phyloP scores from a whole-genome alignment of 1,140 invertebrate species.

The Zaprionus lachaisei region DNA sequence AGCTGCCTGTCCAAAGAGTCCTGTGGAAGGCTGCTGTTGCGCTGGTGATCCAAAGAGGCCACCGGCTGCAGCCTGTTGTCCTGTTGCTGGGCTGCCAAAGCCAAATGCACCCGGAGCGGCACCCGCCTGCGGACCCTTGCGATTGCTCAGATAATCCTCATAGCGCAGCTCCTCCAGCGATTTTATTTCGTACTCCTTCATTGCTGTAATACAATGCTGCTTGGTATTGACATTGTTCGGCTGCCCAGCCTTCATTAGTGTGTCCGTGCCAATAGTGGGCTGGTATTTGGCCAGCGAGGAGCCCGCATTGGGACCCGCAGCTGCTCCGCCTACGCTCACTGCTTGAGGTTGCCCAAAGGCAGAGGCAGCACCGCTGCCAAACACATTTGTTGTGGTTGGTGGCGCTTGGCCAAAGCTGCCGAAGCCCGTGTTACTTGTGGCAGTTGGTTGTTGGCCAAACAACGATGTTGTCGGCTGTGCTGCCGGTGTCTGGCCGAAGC shows the following conservation, averaged over 20 bases:
- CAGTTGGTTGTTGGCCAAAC: conserved; percentile 86
- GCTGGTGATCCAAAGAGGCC: conserved; percentile 83
- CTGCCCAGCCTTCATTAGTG: conserved; percentile 94
- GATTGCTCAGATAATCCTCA: conserved; percentile 96
- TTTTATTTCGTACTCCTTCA: conserved; percentile 99
- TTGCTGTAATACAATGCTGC: conserved; percentile 98
- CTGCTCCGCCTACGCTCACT: conserved; percentile 56
- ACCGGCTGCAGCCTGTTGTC: conserved; percentile 68
- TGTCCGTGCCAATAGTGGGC: conserved; percentile 94
- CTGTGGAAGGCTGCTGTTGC: conserved; percentile 60
- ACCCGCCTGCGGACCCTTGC: conserved; percentile 89
- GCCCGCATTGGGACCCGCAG: conserved; percentile 86
- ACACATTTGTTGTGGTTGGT: conserved; percentile 86
- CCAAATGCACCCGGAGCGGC: conserved; percentile 84
- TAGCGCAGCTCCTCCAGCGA: conserved; percentile 96
- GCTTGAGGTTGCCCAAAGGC: conserved; percentile 83
- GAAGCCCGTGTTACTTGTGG: conserved; percentile 84
- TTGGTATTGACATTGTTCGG: conserved; percentile 94
- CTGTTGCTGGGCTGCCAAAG: conserved; percentile 84
- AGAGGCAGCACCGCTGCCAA: conserved; percentile 85
- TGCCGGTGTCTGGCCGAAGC: conserved; percentile 85
- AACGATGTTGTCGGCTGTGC: conserved; percentile 85
- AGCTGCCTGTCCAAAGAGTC: conserved; percentile 84
- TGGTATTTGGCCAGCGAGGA: conserved; percentile 93
- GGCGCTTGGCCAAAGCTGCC: conserved; percentile 88